These are phyloP conservation scores for Carollia perspicillata DNA, from an alignment of 2,113 vertebrate species.

Conservation along the genomic window DNA sequence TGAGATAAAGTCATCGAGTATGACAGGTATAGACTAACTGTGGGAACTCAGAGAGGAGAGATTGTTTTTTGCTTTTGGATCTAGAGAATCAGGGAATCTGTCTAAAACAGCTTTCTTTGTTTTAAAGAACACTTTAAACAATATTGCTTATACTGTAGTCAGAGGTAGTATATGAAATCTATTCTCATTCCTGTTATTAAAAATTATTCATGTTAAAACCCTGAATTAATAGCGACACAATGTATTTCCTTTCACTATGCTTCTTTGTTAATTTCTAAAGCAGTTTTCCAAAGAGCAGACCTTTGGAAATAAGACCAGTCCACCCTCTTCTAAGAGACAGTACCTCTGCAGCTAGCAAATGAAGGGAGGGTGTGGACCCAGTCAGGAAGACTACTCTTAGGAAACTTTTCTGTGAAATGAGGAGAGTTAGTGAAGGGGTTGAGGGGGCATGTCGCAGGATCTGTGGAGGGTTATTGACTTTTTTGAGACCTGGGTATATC, in stretches of 20 bases:
- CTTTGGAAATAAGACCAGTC: neutral
- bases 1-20: neutral
- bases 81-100: neutral
- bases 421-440: neutral
- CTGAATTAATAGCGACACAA: neutral
- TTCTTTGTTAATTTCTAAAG: slow-evolving; percentile 24
- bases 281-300: slow-evolving; percentile 18
- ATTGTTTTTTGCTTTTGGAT: neutral
- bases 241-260: neutral
- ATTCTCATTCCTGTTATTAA: neutral
- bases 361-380: neutral
- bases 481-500: neutral
- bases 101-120: neutral
- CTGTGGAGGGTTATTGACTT: neutral
- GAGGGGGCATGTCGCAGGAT: neutral
- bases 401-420: neutral
- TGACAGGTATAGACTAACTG: neutral
- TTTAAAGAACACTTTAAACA: slow-evolving; percentile 10
- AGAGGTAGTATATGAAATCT: neutral
- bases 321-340: neutral
- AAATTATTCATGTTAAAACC: slow-evolving; percentile 11
- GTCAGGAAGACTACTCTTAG: neutral
- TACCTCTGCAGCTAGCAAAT: neutral
- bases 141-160: neutral
- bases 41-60: slow-evolving; percentile 8